Percentiles rank a stretch among this genome's conserved stretches.
Conservation (phyloP, 1,140 invertebrate species). For the Sitobion miscanthi region DNA sequence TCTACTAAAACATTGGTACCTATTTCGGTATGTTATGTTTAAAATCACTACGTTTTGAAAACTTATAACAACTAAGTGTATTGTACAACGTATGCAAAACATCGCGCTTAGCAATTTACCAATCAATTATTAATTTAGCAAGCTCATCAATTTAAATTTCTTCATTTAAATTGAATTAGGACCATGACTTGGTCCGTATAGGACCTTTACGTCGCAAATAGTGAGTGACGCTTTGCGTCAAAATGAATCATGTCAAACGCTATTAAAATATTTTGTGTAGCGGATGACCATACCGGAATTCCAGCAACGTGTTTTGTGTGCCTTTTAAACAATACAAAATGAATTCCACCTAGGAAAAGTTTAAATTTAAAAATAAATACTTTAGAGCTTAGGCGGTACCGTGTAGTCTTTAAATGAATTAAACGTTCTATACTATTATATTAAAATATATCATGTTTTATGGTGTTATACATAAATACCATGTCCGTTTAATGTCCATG, state of each 20-base stretch:
- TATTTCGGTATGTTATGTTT: not conserved
- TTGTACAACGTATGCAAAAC: not conserved
- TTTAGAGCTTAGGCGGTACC: not conserved
- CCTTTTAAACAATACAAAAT: not conserved
- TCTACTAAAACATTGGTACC: not conserved
- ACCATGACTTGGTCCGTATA: not conserved
- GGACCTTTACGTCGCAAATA: not conserved
- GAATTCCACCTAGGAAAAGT: not conserved
- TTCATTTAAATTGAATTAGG: conserved; percentile 7
- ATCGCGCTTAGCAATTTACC: not conserved
- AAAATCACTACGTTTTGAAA: not conserved
- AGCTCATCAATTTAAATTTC: conserved; percentile 19
- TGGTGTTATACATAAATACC: too few relatives aligned
- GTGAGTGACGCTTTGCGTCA: not conserved
- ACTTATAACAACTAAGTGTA: not conserved
- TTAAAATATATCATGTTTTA: too few relatives aligned
- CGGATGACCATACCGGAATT: not conserved
- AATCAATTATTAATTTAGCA: not conserved
- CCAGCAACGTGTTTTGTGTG: not conserved
- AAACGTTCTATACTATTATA: not conserved
- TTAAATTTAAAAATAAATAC: not conserved
- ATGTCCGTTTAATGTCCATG: not conserved
- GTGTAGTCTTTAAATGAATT: not conserved
- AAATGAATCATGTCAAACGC: not conserved
- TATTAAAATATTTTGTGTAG: conserved; percentile 16